Evolutionary conservation across 2,113 vertebrate genomes (phyloP).

Genomic region (Origma solitaria): DNA sequence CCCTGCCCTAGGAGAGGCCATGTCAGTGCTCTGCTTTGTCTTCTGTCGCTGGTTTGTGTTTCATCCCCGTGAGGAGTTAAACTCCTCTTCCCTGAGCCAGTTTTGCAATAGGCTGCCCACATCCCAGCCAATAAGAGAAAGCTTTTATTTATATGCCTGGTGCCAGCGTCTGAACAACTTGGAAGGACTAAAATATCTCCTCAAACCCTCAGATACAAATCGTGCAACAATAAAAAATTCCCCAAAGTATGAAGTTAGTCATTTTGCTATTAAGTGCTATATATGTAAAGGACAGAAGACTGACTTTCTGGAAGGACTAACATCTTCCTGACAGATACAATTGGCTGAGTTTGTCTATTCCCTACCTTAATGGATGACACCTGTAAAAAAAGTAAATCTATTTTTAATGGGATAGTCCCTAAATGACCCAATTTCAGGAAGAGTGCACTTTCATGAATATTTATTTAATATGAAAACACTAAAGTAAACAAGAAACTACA

Average conservation of each 20-base stretch:
- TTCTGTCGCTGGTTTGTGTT: background rate
- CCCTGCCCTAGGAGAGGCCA: background rate
- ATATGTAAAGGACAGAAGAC: constrained; percentile 18
- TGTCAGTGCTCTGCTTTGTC: background rate
- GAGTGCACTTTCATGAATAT: constrained; percentile 78
- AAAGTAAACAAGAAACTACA: constrained; percentile 56
- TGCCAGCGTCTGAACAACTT: constrained; percentile 10
- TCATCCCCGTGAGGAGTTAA: background rate
- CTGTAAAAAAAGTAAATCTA: constrained; percentile 71
- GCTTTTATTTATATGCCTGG: constrained; percentile 28
- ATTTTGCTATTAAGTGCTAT: constrained; percentile 33
- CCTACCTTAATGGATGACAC: constrained; percentile 49
- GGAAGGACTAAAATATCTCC: constrained; percentile 24
- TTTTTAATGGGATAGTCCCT: constrained; percentile 77
- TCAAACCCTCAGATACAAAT: constrained; percentile 6
- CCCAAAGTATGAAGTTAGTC: constrained; percentile 4
- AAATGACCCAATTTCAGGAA: constrained; percentile 76
- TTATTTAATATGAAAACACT: constrained; percentile 71
- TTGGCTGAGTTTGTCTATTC: constrained; percentile 43
- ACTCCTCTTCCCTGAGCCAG: background rate
- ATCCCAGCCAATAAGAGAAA: background rate
- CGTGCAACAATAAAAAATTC: constrained; percentile 13
- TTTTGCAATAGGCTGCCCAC: background rate
- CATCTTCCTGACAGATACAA: constrained; percentile 50
- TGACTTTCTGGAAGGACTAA: constrained; percentile 35